Evolutionary conservation across 2,888 invertebrate genomes (phyloP).

Genomic region (Bellardia pandia): DNA sequence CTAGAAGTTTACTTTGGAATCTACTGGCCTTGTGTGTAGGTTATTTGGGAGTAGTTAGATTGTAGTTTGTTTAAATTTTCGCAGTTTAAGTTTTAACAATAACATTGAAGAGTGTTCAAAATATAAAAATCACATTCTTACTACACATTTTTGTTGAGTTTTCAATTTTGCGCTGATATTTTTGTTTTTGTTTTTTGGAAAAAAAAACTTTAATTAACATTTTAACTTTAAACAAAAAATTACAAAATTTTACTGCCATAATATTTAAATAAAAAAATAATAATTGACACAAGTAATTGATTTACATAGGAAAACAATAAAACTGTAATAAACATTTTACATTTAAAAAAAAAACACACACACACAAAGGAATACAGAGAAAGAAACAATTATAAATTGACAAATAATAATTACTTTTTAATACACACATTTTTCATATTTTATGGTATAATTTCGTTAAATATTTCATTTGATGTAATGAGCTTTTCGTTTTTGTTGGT

Average conservation of each 20-base stretch:
- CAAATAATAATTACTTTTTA: not conserved
- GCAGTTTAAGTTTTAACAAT: too few species aligned
- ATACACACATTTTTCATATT: conserved; percentile 45
- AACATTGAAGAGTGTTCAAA: too few species aligned
- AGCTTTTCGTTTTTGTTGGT: conserved; percentile 60
- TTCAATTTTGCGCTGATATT: not conserved
- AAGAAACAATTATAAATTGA: not conserved
- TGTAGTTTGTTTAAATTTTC: too few species aligned
- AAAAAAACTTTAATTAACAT: not conserved
- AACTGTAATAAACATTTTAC: conserved; percentile 47
- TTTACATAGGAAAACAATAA: conserved; percentile 44
- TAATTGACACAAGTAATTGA: conserved; percentile 36
- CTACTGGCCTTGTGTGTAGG: too few species aligned
- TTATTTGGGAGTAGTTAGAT: too few species aligned
- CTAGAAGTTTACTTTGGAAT: too few species aligned
- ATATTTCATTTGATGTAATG: conserved; percentile 80
- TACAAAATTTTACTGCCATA: conserved; percentile 10
- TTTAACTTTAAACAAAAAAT: not conserved
- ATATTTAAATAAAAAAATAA: conserved; percentile 1
- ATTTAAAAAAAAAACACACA: conserved; percentile 48
- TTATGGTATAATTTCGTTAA: conserved; percentile 77
- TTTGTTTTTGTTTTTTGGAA: not conserved
- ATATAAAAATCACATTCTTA: too few species aligned
- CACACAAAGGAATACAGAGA: conserved; percentile 14
- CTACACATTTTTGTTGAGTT: not conserved